Evolutionary conservation across 2,113 vertebrate species (phyloP).

Genomic region (Sander vitreus): DNA sequence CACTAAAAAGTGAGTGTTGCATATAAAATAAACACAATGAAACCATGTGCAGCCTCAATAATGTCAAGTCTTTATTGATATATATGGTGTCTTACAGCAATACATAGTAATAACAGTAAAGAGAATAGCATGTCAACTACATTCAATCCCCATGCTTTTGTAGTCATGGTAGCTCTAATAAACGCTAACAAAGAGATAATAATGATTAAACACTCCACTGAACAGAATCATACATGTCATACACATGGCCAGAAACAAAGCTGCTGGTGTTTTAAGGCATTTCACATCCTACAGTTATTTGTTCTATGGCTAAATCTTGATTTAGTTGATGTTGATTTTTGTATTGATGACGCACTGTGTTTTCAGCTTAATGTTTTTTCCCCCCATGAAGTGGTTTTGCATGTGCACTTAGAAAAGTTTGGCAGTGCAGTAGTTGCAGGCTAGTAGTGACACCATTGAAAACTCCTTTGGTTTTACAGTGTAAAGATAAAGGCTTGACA

Average conservation of each 20-base stretch:
- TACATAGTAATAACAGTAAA: slow-evolving; percentile 72
- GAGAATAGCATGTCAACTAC: slow-evolving; percentile 80
- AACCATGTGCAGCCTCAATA: slow-evolving; percentile 47
- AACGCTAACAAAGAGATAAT: slow-evolving; percentile 67
- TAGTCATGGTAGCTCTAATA: slow-evolving; percentile 61
- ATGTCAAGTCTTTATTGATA: slow-evolving; percentile 84
- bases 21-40: slow-evolving; percentile 35
- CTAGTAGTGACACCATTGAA: slow-evolving; percentile 35
- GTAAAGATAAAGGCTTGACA: slow-evolving; percentile 48
- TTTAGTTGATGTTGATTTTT: slow-evolving; percentile 45
- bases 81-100: slow-evolving; percentile 81
- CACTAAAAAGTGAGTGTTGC: not conserved
- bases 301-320: slow-evolving; percentile 58
- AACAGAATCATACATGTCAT: slow-evolving; percentile 74
- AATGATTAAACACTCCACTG: slow-evolving; percentile 62
- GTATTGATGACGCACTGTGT: slow-evolving; percentile 10
- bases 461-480: slow-evolving; percentile 45
- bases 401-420: slow-evolving; percentile 68
- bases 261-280: slow-evolving; percentile 88
- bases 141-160: slow-evolving; percentile 79
- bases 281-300: slow-evolving; percentile 79
- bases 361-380: slow-evolving; percentile 11
- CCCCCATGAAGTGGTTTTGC: slow-evolving; percentile 44
- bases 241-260: slow-evolving; percentile 76
- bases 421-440: slow-evolving; percentile 73